Evolutionary conservation across 2,888 invertebrate species (phyloP).

Genomic region (Hypena proboscidalis): DNA sequence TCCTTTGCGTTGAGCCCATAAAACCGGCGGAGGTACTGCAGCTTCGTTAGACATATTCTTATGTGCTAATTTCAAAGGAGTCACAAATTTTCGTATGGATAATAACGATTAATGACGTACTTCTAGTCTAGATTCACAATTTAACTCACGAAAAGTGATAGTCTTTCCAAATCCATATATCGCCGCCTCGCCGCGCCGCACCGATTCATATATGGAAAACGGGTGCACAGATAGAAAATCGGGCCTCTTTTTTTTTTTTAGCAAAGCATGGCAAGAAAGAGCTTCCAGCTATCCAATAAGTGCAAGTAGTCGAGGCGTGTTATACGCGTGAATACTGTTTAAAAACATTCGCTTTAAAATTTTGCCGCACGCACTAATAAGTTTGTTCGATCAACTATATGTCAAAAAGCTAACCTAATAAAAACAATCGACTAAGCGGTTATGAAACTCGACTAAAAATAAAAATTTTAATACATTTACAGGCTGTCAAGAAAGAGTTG

Average conservation of each 20-base stretch:
- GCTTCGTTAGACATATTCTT: constrained; percentile 79
- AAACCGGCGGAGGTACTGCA: constrained; percentile 90
- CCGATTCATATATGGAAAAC: constrained; percentile 56
- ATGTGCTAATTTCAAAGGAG: constrained; percentile 18
- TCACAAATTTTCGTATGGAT: constrained; percentile 9
- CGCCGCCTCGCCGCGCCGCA: constrained; percentile 52
- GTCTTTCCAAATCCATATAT: constrained; percentile 28
- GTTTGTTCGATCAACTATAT: too few species aligned
- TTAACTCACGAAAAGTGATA: constrained; percentile 40
- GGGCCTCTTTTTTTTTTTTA: too few species aligned
- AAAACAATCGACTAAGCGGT: too few species aligned
- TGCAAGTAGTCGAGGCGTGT: background rate
- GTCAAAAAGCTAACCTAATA: too few species aligned
- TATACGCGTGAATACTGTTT: too few species aligned
- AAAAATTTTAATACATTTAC: too few species aligned
- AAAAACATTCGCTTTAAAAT: too few species aligned
- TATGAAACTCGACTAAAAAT: too few species aligned
- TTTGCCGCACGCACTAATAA: too few species aligned
- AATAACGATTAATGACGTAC: constrained; percentile 17
- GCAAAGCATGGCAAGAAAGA: background rate
- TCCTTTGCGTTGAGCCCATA: constrained; percentile 97
- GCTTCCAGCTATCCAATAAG: too few species aligned
- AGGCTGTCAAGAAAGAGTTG: too few species aligned
- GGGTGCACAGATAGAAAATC: constrained; percentile 29
- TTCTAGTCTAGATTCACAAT: constrained; percentile 40